Evolutionary conservation across 2,888 invertebrate species (phyloP), one percentile per base, ranked within the genome.

Genomic region (Myathropa florea): DNA sequence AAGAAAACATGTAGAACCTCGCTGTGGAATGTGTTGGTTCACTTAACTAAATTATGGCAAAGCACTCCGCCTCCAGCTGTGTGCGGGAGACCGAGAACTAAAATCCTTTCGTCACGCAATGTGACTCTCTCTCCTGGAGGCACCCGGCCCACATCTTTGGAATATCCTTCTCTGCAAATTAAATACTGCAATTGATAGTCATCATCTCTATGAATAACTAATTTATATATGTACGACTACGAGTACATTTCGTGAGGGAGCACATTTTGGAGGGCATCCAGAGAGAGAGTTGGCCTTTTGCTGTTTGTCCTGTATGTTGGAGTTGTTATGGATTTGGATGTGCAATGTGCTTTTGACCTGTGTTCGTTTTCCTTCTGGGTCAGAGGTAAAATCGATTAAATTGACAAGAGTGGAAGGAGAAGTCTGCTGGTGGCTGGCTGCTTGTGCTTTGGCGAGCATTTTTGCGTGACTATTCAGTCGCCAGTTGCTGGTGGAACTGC

Each of bases 21-120:
- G 46, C 39, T 14, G 24, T 6, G 21, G 46, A 60, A 72, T 80
- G 65, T 80, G 65, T 67, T 80, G 60, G 65, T 72, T 72, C 72
- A 80, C 79, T 80, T 73, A 80, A 80, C 65, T 73, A 80, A 80
- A 80, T 80, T 80, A 80, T 80, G 59, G 59, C 60, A 60, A 67
- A 65, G n/a, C 72, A 67, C 79, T 79, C 60, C 59, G 53, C 60
- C 65, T 79, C 72, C 33, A 65, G 65, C 72, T 67, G 78, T 33
- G 60, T 33, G 39, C 71, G 46, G 46, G 18, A 4, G 46, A 46
- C 46, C 46, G 46, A 59, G 12, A 24, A 26, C 46, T 73, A 73
- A 80, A 80, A 67, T 80, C 72, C 67, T 80, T 73, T 80, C 71
- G 67, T 60, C 57, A 70, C 57, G 57, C 57, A 65, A 65, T 24